A percentile compares a stretch with the other conserved stretches of the same genome.
phyloP scores from a whole-genome alignment of 1,140 invertebrate species.

The Pantala flavescens region DNA sequence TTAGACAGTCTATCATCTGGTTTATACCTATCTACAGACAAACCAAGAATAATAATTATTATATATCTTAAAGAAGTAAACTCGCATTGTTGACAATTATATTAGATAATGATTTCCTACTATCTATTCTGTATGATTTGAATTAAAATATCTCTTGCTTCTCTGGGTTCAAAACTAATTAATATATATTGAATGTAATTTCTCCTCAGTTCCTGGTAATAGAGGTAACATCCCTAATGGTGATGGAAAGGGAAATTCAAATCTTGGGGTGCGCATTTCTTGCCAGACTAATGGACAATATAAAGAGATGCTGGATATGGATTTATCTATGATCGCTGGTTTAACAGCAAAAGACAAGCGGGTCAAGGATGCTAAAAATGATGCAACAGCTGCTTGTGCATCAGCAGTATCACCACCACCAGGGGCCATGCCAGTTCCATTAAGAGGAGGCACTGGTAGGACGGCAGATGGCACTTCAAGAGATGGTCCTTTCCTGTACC shows the following conservation, averaged over 20 bases:
- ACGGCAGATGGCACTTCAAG: not conserved
- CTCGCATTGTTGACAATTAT: too few species aligned
- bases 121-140: too few species aligned
- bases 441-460: slow-evolving; percentile 21
- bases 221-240: not conserved
- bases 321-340: slow-evolving; percentile 64
- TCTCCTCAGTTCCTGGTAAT: not conserved
- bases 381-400: slow-evolving; percentile 24
- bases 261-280: not conserved
- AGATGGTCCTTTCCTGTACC: slow-evolving; percentile 18
- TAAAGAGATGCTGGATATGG: not conserved
- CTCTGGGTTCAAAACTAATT: too few species aligned
- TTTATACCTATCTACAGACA: too few species aligned
- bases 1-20: too few species aligned
- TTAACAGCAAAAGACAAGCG: slow-evolving; percentile 74
- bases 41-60: too few species aligned
- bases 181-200: not conserved
- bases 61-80: too few species aligned
- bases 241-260: not conserved
- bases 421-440: slow-evolving; percentile 25
- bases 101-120: too few species aligned
- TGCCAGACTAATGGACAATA: not conserved
- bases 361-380: slow-evolving; percentile 61
- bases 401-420: slow-evolving; percentile 18
- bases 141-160: too few species aligned